phyloP scores from a whole-genome alignment of 1,140 invertebrate species.

The Branchinecta lynchi region DNA sequence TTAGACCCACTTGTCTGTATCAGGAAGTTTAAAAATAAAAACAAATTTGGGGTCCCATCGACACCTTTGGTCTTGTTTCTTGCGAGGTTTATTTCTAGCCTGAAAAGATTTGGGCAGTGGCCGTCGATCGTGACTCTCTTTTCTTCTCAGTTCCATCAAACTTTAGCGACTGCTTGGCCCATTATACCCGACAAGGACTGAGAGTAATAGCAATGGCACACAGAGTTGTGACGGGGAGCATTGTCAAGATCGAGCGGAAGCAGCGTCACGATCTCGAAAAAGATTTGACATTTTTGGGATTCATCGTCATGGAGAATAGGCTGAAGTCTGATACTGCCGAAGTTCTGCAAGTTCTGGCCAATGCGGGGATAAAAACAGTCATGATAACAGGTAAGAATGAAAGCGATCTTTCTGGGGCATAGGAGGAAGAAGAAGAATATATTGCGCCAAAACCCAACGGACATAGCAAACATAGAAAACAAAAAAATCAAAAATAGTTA shows the following conservation, averaged over 20 bases:
- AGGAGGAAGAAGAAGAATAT: no score
- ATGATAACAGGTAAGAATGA: slow-evolving; percentile 68
- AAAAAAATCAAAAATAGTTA: no score
- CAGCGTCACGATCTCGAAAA: slow-evolving; percentile 52
- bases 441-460: no score
- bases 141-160: slow-evolving; percentile 36
- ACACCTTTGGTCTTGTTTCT: slow-evolving; percentile 13
- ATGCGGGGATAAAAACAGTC: slow-evolving; percentile 64
- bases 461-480: no score
- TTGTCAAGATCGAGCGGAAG: slow-evolving; percentile 35
- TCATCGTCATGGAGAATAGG: slow-evolving; percentile 78
- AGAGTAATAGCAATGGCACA: slow-evolving; percentile 68
- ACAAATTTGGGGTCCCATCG: no score
- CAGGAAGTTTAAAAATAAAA: no score
- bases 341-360: slow-evolving; percentile 54
- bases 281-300: slow-evolving; percentile 60
- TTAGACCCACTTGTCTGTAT: no score
- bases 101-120: slow-evolving; percentile 11
- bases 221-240: slow-evolving; percentile 13
- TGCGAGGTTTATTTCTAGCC: slow-evolving; percentile 8
- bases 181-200: slow-evolving; percentile 71
- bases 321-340: slow-evolving; percentile 66
- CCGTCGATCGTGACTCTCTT: neutral
- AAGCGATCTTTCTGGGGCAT: no score
- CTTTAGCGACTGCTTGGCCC: slow-evolving; percentile 51